Percentiles rank a stretch among this genome's conserved stretches.
phyloP scores from a whole-genome alignment of 2,797 vertebrate genomes.

The Siniperca scherzeri region DNA sequence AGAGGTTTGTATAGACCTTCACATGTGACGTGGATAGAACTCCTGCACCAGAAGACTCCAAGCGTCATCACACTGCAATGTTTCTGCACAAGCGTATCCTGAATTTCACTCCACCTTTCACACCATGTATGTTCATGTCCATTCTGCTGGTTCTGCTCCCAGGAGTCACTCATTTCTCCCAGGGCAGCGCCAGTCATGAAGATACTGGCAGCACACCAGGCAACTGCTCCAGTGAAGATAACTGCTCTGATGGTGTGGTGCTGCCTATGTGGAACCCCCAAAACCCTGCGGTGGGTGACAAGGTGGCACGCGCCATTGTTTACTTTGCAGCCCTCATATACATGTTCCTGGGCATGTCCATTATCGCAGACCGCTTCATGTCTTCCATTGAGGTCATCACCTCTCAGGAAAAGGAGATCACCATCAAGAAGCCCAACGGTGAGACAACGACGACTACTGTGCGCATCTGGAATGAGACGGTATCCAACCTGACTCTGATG shows the following conservation, averaged over 20 bases:
- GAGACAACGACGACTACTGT: conserved; percentile 89
- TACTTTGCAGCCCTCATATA: conserved; percentile 92
- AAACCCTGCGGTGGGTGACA: conserved; percentile 90
- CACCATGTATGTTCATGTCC: conserved; percentile 67
- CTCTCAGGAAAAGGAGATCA: conserved; percentile 91
- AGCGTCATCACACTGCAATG: conserved; percentile 68
- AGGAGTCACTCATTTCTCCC: conserved; percentile 77
- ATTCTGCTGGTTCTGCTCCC: conserved; percentile 81
- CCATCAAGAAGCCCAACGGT: conserved; percentile 89
- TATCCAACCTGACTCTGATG: conserved; percentile 92
- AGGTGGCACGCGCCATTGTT: conserved; percentile 91
- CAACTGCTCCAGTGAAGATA: conserved; percentile 85
- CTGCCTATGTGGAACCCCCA: conserved; percentile 91
- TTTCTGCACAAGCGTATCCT: conserved; percentile 57
- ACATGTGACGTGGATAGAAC: conserved; percentile 51
- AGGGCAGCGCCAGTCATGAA: conserved; percentile 69
- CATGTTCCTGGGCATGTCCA: conserved; percentile 94
- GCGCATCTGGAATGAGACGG: conserved; percentile 92
- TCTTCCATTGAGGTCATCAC: conserved; percentile 93
- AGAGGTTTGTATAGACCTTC: conserved; percentile 44
- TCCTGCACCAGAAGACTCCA: conserved; percentile 39
- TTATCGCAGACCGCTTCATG: conserved; percentile 93
- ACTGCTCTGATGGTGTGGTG: conserved; percentile 88
- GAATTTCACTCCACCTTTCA: conserved; percentile 56
- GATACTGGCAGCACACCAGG: conserved; percentile 40